A percentile compares a stretch with the other conserved stretches of the same genome.
These are phyloP conservation scores for Pelodiscus sinensis DNA, from an alignment of 2,113 vertebrate species.

Conservation along the genomic window DNA sequence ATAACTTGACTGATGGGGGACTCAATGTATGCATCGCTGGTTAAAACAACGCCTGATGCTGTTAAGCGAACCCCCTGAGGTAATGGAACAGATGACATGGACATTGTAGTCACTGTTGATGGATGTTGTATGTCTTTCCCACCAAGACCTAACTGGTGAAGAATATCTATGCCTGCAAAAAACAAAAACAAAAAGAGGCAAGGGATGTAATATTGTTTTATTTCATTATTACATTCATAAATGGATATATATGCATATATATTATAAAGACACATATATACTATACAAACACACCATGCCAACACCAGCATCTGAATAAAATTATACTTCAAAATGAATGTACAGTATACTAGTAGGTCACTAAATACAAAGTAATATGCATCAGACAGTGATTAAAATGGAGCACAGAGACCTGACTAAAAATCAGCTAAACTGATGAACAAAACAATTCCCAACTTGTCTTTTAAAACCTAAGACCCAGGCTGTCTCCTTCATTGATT, in stretches of 20 bases:
- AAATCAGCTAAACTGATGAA: neutral
- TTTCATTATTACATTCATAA: slow-evolving; percentile 21
- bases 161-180: slow-evolving; percentile 91
- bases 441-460: neutral
- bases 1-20: slow-evolving; percentile 79
- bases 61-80: slow-evolving; percentile 76
- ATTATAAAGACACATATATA: neutral
- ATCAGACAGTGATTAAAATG: neutral
- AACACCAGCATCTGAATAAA: neutral
- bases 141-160: slow-evolving; percentile 88
- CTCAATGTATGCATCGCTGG: slow-evolving; percentile 81
- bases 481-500: neutral
- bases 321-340: neutral
- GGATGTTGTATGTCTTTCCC: slow-evolving; percentile 74
- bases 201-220: slow-evolving; percentile 40
- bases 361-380: neutral
- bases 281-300: fast-evolving
- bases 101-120: slow-evolving; percentile 66
- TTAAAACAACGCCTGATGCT: slow-evolving; percentile 83
- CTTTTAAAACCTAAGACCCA: neutral
- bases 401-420: neutral
- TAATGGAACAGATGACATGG: slow-evolving; percentile 70
- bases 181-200: slow-evolving; percentile 60
- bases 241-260: neutral
- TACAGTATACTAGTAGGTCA: neutral